These are phyloP conservation scores for Masnerella sp. DNA, from an alignment of 2,888 invertebrate genomes.

Conservation along the genomic window DNA sequence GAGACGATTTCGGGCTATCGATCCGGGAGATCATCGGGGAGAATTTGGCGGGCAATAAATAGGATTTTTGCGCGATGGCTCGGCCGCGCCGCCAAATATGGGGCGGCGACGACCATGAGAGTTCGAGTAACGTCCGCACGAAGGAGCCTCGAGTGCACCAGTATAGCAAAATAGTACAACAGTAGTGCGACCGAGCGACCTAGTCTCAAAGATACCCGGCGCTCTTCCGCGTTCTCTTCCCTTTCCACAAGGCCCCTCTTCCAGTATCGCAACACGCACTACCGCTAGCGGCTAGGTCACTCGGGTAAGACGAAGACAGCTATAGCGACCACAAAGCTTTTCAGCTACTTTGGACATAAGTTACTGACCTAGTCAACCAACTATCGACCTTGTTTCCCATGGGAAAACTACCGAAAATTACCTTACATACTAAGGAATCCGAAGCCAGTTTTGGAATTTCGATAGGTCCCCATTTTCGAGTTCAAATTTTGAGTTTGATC, in stretches of 20 bases:
- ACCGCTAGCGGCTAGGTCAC: constrained; percentile 76
- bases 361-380: constrained; percentile 74
- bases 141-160: constrained; percentile 50
- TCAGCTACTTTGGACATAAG: constrained; percentile 65
- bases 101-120: constrained; percentile 63
- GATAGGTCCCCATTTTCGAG: too few species aligned
- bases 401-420: constrained; percentile 37
- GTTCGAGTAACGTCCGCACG: constrained; percentile 55
- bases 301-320: constrained; percentile 52
- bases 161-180: constrained; percentile 73
- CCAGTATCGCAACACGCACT: constrained; percentile 68
- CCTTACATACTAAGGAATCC: too few species aligned
- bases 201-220: constrained; percentile 75
- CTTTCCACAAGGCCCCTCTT: constrained; percentile 71
- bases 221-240: constrained; percentile 76
- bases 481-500: too few species aligned
- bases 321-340: constrained; percentile 52
- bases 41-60: constrained; percentile 25
- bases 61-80: constrained; percentile 37
- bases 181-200: constrained; percentile 77
- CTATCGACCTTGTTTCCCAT: constrained; percentile 49
- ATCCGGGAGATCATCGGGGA: constrained; percentile 6
- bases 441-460: too few species aligned
- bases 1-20: constrained; percentile 16
- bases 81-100: constrained; percentile 64